Conservation (phyloP, 2,888 invertebrate genomes). For the Rosalia funebris region DNA sequence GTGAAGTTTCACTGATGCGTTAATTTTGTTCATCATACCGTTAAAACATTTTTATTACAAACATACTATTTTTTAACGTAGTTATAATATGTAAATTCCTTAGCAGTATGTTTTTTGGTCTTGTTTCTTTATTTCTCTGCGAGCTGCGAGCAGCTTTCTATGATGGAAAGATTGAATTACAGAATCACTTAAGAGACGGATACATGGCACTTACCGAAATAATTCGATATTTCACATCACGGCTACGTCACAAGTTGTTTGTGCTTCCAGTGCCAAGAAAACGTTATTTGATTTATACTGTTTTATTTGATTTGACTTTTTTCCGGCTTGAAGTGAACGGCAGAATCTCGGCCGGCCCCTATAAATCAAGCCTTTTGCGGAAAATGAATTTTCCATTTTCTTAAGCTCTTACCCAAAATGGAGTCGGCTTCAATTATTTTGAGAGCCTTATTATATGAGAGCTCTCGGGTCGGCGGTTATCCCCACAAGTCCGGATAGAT, state of each 20-base stretch:
- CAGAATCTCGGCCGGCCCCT: neutral
- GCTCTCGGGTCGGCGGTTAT: neutral
- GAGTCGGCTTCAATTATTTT: constrained; percentile 16
- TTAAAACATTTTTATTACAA: no score
- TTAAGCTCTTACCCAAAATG: constrained; percentile 4
- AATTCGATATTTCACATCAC: neutral
- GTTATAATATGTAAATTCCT: neutral
- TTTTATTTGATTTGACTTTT: constrained; percentile 1
- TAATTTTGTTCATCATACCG: no score
- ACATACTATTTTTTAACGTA: neutral
- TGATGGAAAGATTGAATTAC: neutral
- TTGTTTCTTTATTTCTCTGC: no score
- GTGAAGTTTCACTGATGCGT: no score
- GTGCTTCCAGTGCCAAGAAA: neutral
- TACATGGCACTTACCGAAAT: no score
- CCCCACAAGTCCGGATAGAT: neutral
- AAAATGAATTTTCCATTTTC: constrained; percentile 20
- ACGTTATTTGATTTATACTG: constrained; percentile 7
- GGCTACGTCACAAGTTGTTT: constrained; percentile 2
- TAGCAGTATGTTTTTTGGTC: neutral
- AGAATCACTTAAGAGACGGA: neutral
- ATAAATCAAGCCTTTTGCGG: constrained; percentile 3
- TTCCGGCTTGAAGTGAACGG: neutral
- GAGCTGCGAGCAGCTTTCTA: neutral
- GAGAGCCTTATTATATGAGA: constrained; percentile 9